phyloP scores from a whole-genome alignment of 2,888 invertebrate genomes.

The Hyalella azteca region DNA sequence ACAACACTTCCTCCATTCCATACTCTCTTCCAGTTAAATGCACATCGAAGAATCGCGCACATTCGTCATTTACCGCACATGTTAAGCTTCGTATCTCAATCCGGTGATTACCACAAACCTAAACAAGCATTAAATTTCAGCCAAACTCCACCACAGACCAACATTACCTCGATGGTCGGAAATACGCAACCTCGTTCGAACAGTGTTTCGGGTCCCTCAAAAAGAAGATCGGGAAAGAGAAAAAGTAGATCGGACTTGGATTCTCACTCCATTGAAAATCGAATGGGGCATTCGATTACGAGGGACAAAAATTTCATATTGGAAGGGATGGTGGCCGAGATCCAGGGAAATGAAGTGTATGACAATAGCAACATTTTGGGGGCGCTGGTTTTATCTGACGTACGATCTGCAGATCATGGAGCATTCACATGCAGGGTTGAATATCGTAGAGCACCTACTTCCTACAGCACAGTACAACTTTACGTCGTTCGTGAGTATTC shows the following conservation, averaged over 20 bases:
- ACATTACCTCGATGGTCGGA: too few relatives aligned
- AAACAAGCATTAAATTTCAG: too few relatives aligned
- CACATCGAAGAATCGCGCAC: background rate
- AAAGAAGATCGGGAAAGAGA: background rate
- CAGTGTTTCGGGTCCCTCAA: too few relatives aligned
- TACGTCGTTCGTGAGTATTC: constrained; percentile 9
- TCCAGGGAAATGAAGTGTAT: constrained; percentile 23
- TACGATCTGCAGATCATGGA: background rate
- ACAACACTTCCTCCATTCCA: too few relatives aligned
- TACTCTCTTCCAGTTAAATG: too few relatives aligned
- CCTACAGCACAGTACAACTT: constrained; percentile 25
- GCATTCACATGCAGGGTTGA: constrained; percentile 22
- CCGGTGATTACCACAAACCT: background rate
- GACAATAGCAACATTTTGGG: constrained; percentile 27
- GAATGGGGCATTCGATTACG: background rate
- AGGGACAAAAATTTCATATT: background rate
- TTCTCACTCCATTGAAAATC: background rate
- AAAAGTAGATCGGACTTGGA: background rate
- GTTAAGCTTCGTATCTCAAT: background rate
- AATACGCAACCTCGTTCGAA: too few relatives aligned
- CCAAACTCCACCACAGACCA: too few relatives aligned
- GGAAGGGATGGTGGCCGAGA: background rate
- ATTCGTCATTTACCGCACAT: background rate
- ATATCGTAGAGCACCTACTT: constrained; percentile 24
- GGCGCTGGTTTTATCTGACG: background rate